These are phyloP conservation scores for Rhorus exstirpatorius DNA, from an alignment of 2,888 invertebrate species.

Conservation along the genomic window DNA sequence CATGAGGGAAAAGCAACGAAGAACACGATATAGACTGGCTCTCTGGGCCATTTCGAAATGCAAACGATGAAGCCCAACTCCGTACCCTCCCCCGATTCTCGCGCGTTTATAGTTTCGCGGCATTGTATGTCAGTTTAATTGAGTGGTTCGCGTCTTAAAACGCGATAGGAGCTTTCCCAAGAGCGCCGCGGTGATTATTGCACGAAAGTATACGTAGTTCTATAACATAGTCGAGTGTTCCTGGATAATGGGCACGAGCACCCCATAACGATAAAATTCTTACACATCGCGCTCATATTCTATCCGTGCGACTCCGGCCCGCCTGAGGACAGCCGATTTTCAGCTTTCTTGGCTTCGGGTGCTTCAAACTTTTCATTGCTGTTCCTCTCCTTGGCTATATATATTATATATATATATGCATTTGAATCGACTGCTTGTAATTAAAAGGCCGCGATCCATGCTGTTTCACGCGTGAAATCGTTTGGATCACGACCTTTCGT, in stretches of 20 bases:
- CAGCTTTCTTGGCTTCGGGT: conserved; percentile 3
- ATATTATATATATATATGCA: no score
- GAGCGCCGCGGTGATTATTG: conserved; percentile 51
- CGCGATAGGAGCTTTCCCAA: conserved; percentile 43
- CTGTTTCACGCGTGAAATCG: neutral
- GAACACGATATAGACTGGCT: conserved; percentile 69
- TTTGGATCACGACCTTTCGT: neutral
- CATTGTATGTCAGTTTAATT: conserved; percentile 78
- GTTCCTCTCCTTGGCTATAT: neutral
- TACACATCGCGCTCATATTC: neutral
- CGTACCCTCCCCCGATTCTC: conserved; percentile 12
- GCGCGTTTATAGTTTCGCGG: conserved; percentile 5
- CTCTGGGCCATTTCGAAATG: conserved; percentile 79
- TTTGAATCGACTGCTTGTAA: neutral
- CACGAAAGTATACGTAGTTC: conserved; percentile 35
- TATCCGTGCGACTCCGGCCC: conserved; percentile 56
- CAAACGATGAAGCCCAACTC: conserved; percentile 75
- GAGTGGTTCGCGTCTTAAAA: conserved; percentile 77
- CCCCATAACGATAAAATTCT: conserved; percentile 36
- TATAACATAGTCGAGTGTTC: neutral
- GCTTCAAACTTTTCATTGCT: conserved; percentile 65
- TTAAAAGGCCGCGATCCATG: neutral
- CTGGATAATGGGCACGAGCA: no score
- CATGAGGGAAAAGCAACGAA: conserved; percentile 21
- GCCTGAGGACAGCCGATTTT: conserved; percentile 2